Percentiles rank a stretch among this genome's conserved stretches.
Conservation (phyloP, 2,888 invertebrate species). For the Caenorhabditis doughertyi region DNA sequence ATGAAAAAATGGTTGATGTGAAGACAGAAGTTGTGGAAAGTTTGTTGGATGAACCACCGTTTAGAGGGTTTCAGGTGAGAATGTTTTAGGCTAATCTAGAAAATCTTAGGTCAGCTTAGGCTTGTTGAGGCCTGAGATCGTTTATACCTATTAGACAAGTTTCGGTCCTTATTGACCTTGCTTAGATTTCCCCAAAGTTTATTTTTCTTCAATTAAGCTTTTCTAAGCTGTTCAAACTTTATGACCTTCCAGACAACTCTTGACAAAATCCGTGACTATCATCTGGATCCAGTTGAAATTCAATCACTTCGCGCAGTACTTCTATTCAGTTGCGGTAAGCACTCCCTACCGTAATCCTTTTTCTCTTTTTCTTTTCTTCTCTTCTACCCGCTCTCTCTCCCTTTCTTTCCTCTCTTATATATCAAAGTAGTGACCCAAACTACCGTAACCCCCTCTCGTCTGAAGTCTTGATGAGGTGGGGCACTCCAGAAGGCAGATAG, state of each 20-base stretch:
- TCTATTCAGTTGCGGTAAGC: constrained; percentile 48
- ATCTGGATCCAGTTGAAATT: constrained; percentile 69
- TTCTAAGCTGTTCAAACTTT: not conserved
- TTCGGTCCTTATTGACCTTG: too few relatives aligned
- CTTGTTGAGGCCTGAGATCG: too few relatives aligned
- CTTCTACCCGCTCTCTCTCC: constrained; percentile 33
- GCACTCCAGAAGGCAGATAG: too few relatives aligned
- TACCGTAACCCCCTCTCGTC: constrained; percentile 3
- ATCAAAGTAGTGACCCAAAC: not conserved
- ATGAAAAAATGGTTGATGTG: constrained; percentile 22
- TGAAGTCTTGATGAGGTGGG: constrained; percentile 63
- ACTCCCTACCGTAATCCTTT: constrained; percentile 22
- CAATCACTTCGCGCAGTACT: constrained; percentile 55
- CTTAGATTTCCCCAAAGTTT: too few relatives aligned
- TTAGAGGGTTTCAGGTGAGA: constrained; percentile 25
- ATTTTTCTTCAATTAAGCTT: not conserved
- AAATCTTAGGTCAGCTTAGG: too few relatives aligned
- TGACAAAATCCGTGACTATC: constrained; percentile 50
- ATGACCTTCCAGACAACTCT: constrained; percentile 55
- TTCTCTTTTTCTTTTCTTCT: not conserved
- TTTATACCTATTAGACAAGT: too few relatives aligned
- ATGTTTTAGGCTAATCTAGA: not conserved
- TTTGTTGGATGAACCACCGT: constrained; percentile 11
- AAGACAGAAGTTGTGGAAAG: constrained; percentile 2
- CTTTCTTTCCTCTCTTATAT: not conserved